Conservation (phyloP, 2,797 vertebrate genomes). For the Coccyzus lansbergi region DNA sequence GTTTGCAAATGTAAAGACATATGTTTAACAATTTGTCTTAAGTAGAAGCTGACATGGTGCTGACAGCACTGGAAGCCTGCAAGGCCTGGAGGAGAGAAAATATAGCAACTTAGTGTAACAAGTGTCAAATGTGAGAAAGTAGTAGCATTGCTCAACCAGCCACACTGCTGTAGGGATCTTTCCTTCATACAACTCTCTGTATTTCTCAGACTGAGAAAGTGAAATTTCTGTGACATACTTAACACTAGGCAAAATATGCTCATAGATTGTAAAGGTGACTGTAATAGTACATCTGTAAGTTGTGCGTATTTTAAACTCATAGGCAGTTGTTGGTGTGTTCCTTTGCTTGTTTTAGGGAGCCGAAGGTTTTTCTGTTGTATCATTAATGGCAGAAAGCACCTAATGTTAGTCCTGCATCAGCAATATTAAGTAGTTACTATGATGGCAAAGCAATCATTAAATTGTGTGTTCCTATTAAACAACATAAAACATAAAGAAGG, state of each 20-base stretch:
- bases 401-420: background rate
- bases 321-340: background rate
- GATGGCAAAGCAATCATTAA: background rate
- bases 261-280: background rate
- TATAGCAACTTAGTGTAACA: background rate
- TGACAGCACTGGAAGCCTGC: background rate
- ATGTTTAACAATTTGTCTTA: background rate
- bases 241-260: background rate
- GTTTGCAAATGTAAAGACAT: background rate
- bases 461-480: background rate
- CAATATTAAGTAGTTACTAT: background rate
- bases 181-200: background rate
- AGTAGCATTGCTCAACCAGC: background rate
- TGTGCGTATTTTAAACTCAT: accelerated
- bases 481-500: background rate
- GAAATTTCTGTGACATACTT: background rate
- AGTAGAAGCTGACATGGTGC: background rate
- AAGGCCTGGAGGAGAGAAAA: background rate
- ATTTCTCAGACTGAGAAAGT: background rate
- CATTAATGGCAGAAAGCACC: background rate
- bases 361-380: background rate
- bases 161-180: background rate
- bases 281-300: accelerated
- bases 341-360: background rate
- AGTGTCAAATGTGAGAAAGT: background rate